Base-by-base conservation (phyloP, 2,888 invertebrate species). In the Idaea dimidiata region DNA sequence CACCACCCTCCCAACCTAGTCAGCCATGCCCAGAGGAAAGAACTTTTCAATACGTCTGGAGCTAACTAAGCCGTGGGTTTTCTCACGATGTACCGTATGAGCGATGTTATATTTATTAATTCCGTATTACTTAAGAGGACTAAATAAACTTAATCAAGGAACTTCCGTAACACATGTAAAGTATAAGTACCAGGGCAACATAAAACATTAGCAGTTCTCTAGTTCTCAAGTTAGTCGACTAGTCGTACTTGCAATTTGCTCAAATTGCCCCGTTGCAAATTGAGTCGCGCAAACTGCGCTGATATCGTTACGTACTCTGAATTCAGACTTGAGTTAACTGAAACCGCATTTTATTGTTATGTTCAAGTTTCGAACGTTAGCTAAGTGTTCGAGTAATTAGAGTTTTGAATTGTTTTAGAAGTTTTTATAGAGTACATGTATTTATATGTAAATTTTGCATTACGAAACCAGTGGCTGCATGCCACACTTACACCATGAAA, bases 181-280 rank as follows among this genome's bases (percentile, higher is more conserved):
- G 54, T 54, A 24, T 55, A 59, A 66, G 59, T 68, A 66, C 66
- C 62, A 68, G 63, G 65, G 54, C 60, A 54, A 65, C 67, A 68
- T 70, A 70, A 67, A 66, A 62, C 71, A 70, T 72, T 71, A 72
- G 68, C 61, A 64, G 65, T 72, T 69, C 64, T 62, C 67, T 67
- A 71, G 69, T 63, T 65, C 63, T 66, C 76, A 70, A 43, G 83
- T 83, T 84, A 85, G 75, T 71, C 81, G 76, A n/a, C 78, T 76
- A 70, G 65, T 71, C 81, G 76, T 75, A 72, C 72, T 77, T 76
- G 78, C 85, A 87, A 87, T 87, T 86, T 85, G 84, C 73, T 75
- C 84, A 84, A 86, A 86, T 86, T 86, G 84, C 83, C 67, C 68
- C 74, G 78, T 82, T 81, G 43, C 72, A 74, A 81, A 82, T 80